Base-by-base conservation (phyloP, 2,888 invertebrate species). In the Steromphala cineraria region DNA sequence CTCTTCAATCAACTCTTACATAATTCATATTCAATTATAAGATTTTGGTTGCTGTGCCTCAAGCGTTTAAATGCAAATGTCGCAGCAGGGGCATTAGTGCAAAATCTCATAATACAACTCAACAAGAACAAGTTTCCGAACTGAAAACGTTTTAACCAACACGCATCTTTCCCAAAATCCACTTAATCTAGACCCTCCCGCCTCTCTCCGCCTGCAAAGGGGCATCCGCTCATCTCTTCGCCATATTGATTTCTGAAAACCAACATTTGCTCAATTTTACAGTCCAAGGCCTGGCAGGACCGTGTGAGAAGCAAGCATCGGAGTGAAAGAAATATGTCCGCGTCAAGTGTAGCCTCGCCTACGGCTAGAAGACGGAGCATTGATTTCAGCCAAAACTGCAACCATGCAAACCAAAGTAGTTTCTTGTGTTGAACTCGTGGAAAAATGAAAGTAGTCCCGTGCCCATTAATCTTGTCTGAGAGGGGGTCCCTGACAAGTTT, bases 261-360 rank as follows among this genome's bases (percentile, higher is more conserved):
- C 71, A 71, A 71, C 71, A 71, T 71, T 71, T 71, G 71, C 71
- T 71, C 71, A 71, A 71, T 71, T 71, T 71, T 71, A 71, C 71
- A 71, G 71, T 36, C 36, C 31, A 71, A 71, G 71, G 17, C 71
- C 71, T 71, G 15, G 71, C 71, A 71, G 36, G 36, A 19, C 36
- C 71, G 28, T 71, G 71, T 71, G n/a, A 71, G 71, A 71, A 71
- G n/a, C 31, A 40, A 71, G 71, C 71, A 36, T 36, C 40, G 15
- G 36, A 3, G 36, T 71, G 71, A 71, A 71, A 71, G 71, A 36
- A 36, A 40, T 71, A 31, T 36, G 71, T 31, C 40, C 19, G 36
- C 17, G 40, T 36, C 36, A 19, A 36, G 40, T 71, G 19, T 36
- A 40, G 36, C 31, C 19, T 36, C 19, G 71, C 71, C 71, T 19